Base-by-base conservation (phyloP, 2,797 vertebrate species). In the Vespertilio murinus region DNA sequence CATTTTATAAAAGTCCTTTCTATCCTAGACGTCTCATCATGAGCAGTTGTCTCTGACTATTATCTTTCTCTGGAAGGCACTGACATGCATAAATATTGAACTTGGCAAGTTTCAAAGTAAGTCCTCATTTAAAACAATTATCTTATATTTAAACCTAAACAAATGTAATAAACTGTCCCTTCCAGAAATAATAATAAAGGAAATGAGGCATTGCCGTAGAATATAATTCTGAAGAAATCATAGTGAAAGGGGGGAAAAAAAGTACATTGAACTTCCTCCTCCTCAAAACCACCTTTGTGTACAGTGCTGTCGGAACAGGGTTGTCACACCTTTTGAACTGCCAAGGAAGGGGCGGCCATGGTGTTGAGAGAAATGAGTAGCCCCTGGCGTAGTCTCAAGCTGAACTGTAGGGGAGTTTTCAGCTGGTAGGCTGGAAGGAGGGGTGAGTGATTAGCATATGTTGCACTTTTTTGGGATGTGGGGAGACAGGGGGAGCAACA, bases 141-240 rank as follows among this genome's bases (percentile, higher is more conserved):
- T 74, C 88, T 81, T 95, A 33, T 89, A 77, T 92, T 96, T 96
- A 94, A 95, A 79, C 52, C 67, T 92, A 92, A 92, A 92, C 52
- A 88, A 88, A 96, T 91, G 81, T 79, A 83, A 96, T 89, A 85
- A 79, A 75, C 33, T 74, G 47, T 64, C 75, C 40, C 93, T 95
- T 93, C 81, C 22, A 88, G 95, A 94, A 95, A 88, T 95, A 97
- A 95, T 82, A 95, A 90, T 93, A 81, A 90, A 59, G 87, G 91
- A 95, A 95, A 96, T 69, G 93, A 95, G 35, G 80, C 52, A 25
- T 91, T 88, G 77, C 70, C 82, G 73, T 79, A 92, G 78, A 88
- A 84, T 82, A 67, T 79, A 79, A 82, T 93, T 90, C 81, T 94
- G 74, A 71, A 80, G 83, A 91, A 79, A 47, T 82, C 45, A 7